A percentile compares a stretch with the other conserved stretches of the same genome.
phyloP scores from a whole-genome alignment of 2,888 invertebrate species.

The Actias luna region DNA sequence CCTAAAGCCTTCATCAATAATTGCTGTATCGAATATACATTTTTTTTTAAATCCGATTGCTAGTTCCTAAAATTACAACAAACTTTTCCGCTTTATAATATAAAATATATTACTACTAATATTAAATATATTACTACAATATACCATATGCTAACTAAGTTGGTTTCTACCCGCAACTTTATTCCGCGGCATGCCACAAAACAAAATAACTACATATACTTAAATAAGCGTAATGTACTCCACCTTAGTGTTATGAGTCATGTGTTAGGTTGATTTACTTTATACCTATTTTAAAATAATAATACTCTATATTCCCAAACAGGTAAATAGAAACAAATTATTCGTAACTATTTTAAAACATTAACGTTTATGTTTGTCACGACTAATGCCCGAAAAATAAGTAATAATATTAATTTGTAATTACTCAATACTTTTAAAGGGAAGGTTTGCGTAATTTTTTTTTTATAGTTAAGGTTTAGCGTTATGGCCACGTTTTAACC shows the following conservation, averaged over 20 bases:
- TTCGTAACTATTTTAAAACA: neutral
- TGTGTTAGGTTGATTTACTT: neutral
- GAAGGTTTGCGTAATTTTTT: too few relatives aligned
- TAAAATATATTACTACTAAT: too few relatives aligned
- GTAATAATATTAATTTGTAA: too few relatives aligned
- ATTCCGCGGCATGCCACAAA: slow-evolving; percentile 1
- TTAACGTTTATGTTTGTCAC: neutral
- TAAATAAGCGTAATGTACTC: slow-evolving; percentile 3
- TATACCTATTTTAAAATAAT: neutral
- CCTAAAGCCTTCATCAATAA: too few relatives aligned
- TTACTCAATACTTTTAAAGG: too few relatives aligned
- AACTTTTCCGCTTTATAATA: too few relatives aligned
- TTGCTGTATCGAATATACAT: too few relatives aligned
- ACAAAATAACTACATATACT: neutral
- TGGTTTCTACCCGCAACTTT: neutral
- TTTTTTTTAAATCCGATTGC: too few relatives aligned
- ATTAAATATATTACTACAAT: neutral
- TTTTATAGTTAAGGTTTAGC: too few relatives aligned
- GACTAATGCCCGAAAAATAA: too few relatives aligned
- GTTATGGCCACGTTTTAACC: too few relatives aligned
- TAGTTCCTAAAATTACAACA: too few relatives aligned
- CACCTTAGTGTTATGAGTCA: neutral
- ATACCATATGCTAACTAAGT: neutral
- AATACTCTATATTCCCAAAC: neutral
- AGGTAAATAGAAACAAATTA: neutral